Conservation (phyloP, 2,113 vertebrate species). For the Pyrgilauda ruficollis region DNA sequence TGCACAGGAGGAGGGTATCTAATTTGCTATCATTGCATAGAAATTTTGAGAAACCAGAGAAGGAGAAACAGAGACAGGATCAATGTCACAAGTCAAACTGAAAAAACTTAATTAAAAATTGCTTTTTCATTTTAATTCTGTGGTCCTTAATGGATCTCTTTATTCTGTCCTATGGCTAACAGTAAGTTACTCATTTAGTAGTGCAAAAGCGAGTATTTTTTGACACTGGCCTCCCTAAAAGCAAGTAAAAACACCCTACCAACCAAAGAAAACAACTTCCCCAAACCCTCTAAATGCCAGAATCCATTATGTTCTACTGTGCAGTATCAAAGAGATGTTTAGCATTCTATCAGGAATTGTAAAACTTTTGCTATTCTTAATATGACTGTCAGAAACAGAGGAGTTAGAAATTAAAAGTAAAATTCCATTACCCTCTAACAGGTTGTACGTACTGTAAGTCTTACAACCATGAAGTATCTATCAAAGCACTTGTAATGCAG, state of each 20-base stretch:
- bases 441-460: neutral
- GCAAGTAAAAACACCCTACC: neutral
- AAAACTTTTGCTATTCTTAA: neutral
- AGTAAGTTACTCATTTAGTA: neutral
- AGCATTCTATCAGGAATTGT: neutral
- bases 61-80: neutral
- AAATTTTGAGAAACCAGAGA: neutral
- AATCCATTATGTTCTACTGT: neutral
- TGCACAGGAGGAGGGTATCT: neutral
- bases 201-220: neutral
- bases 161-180: neutral
- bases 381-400: neutral
- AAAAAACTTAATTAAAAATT: neutral
- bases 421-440: neutral
- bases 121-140: neutral
- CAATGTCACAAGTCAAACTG: neutral
- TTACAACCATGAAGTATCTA: neutral
- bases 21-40: neutral
- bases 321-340: neutral
- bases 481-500: neutral
- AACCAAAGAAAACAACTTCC: neutral
- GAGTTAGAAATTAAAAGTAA: neutral
- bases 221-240: neutral
- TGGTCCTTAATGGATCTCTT: neutral
- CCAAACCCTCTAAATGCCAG: neutral